Evolutionary conservation across 1,140 invertebrate species (phyloP).

Genomic region (Rhyzopertha dominica): DNA sequence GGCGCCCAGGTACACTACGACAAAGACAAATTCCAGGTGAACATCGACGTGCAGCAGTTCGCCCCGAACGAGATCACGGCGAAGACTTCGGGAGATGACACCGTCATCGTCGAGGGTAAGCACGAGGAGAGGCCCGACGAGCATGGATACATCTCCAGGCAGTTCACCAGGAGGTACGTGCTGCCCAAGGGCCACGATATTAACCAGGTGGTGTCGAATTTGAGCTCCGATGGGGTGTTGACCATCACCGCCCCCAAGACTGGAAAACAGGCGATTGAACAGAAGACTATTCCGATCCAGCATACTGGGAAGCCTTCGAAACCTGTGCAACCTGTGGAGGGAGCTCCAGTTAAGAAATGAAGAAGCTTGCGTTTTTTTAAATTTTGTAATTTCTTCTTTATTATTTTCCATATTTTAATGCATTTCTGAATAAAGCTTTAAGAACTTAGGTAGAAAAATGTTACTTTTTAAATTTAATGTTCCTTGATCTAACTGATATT

Average conservation of each 20-base stretch:
- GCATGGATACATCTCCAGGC: conserved; percentile 59
- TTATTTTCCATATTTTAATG: too few relatives aligned
- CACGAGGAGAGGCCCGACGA: conserved; percentile 66
- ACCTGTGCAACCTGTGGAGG: too few relatives aligned
- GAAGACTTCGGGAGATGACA: conserved; percentile 65
- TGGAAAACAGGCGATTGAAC: conserved; percentile 30
- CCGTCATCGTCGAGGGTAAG: conserved; percentile 63
- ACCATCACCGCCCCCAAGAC: conserved; percentile 55
- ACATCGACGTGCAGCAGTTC: conserved; percentile 71
- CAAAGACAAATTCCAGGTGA: conserved; percentile 53
- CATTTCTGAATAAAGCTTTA: too few relatives aligned
- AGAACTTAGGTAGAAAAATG: too few relatives aligned
- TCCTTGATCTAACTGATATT: too few relatives aligned
- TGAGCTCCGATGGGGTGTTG: conserved; percentile 61
- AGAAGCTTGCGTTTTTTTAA: too few relatives aligned
- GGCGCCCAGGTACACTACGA: conserved; percentile 35
- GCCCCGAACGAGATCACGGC: conserved; percentile 74
- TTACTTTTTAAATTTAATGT: too few relatives aligned
- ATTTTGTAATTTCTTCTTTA: too few relatives aligned
- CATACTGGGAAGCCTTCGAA: conserved; percentile 49
- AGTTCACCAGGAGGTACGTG: conserved; percentile 62
- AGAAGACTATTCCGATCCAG: conserved; percentile 48
- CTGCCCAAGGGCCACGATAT: conserved; percentile 54
- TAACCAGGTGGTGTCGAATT: conserved; percentile 52
- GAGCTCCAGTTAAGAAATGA: too few relatives aligned